Conservation (phyloP, 2,888 invertebrate genomes). For the Cyaniris semiargus region DNA sequence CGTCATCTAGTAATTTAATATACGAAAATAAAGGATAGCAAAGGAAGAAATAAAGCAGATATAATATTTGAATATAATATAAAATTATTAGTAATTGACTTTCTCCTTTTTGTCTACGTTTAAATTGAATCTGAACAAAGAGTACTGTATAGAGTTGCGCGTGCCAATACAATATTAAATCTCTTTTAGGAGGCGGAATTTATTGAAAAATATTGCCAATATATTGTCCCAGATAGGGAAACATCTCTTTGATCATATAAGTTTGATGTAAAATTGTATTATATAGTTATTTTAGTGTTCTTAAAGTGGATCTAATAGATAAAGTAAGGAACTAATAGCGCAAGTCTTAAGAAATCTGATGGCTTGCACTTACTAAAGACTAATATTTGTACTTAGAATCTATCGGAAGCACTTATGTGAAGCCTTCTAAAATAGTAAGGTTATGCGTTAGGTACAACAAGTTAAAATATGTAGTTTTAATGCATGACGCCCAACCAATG, state of each 20-base stretch:
- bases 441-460: no score
- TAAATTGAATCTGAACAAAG: background rate
- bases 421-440: no score
- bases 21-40: no score
- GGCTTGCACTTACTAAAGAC: no score
- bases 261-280: background rate
- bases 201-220: conserved; percentile 15
- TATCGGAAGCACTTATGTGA: no score
- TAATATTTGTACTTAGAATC: no score
- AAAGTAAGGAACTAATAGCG: background rate
- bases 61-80: background rate
- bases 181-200: background rate
- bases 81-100: background rate
- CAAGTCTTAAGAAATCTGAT: background rate
- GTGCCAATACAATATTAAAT: conserved; percentile 17
- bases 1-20: no score
- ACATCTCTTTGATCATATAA: background rate
- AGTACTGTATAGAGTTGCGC: background rate
- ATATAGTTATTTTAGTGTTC: background rate
- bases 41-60: background rate
- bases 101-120: background rate
- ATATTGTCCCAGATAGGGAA: background rate
- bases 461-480: no score
- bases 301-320: background rate
- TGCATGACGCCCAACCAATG: no score